Conservation (phyloP, 2,888 invertebrate species). For the Lottia scabra region DNA sequence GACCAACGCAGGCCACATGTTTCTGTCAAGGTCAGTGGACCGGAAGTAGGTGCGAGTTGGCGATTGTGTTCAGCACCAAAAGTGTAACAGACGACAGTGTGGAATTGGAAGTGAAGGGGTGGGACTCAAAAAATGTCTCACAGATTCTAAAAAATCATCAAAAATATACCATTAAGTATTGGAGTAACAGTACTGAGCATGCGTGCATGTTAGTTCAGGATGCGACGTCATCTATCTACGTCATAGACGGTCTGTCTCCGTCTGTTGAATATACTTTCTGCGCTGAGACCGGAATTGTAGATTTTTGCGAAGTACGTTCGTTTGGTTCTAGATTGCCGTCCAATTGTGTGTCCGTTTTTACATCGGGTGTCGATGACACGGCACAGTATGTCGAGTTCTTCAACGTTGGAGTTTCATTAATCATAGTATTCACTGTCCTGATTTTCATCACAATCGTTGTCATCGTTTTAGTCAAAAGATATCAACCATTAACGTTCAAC, state of each 20-base stretch:
- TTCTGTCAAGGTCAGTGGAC: constrained; percentile 31
- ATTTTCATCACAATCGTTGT: constrained; percentile 9
- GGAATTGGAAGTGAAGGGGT: constrained; percentile 11
- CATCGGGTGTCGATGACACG: neutral
- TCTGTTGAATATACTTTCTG: constrained; percentile 27
- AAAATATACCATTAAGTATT: constrained; percentile 15
- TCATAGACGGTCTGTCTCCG: constrained; percentile 16
- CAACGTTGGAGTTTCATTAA: neutral
- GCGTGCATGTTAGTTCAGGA: constrained; percentile 27
- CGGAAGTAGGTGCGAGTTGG: constrained; percentile 24
- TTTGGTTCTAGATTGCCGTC: constrained; percentile 11
- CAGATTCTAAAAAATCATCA: neutral
- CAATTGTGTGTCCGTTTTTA: constrained; percentile 5
- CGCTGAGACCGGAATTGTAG: constrained; percentile 27
- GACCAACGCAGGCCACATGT: constrained; percentile 22
- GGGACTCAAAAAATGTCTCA: neutral
- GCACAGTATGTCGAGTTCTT: neutral
- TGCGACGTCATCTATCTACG: constrained; percentile 3
- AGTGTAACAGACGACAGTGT: constrained; percentile 18
- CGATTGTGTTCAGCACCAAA: constrained; percentile 12
- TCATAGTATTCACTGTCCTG: neutral
- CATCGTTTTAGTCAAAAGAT: constrained; percentile 7
- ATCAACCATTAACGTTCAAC: constrained; percentile 6
- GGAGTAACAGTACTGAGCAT: constrained; percentile 17
- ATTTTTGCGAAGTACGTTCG: constrained; percentile 26